A percentile compares a stretch with the other conserved stretches of the same genome.
Conservation (phyloP, 1,140 invertebrate species). For the Drosophila nigromelanica region DNA sequence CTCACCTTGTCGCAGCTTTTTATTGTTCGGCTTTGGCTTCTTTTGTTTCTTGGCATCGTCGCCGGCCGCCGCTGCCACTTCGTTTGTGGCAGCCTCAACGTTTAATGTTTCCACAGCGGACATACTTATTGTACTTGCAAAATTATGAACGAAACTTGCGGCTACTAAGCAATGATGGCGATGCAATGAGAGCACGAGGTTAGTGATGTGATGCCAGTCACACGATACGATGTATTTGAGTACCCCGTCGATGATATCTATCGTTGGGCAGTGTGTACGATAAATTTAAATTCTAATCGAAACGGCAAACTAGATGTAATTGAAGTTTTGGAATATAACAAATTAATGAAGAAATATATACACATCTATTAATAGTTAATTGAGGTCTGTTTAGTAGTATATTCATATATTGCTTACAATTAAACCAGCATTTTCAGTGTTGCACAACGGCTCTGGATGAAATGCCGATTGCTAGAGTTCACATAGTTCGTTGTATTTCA, state of each 20-base stretch:
- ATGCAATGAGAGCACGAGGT: conserved; percentile 52
- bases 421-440: conserved; percentile 1
- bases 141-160: conserved; percentile 37
- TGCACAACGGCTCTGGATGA: neutral
- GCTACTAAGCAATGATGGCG: conserved; percentile 34
- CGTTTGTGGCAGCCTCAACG: conserved; percentile 43
- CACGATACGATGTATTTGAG: neutral
- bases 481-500: too few species aligned
- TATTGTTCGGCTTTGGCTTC: conserved; percentile 83
- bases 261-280: neutral
- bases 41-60: conserved; percentile 79
- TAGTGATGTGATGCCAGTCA: conserved; percentile 15
- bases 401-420: neutral
- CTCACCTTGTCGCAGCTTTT: conserved; percentile 81
- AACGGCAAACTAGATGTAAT: neutral
- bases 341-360: neutral
- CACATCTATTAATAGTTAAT: neutral
- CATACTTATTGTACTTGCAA: conserved; percentile 43
- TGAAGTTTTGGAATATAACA: neutral
- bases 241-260: conserved; percentile 3
- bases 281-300: neutral
- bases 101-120: conserved; percentile 60
- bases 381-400: neutral
- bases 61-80: conserved; percentile 23
- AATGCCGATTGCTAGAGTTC: too few species aligned